These are phyloP conservation scores for Aurelia sp. DNA, from an alignment of 30 jellyfish, hydroid and myxozoan genomes.

Conservation along the genomic window DNA sequence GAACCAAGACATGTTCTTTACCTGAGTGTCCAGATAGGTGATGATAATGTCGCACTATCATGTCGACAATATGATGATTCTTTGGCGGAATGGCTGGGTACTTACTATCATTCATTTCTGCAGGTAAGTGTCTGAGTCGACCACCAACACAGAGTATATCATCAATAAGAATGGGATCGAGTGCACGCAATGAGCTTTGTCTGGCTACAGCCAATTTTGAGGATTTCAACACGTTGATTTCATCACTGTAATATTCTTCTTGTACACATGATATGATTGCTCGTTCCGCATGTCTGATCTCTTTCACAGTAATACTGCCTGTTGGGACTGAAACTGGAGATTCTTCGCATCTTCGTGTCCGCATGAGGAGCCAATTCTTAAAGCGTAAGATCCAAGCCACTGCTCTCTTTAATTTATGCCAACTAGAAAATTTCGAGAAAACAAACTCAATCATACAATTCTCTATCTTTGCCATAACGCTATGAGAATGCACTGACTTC, in stretches of 20 bases:
- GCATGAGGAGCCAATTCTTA: neutral
- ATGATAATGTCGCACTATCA: slow-evolving; percentile 44
- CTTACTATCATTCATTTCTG: slow-evolving; percentile 8
- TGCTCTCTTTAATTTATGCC: slow-evolving; percentile 6
- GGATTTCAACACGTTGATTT: slow-evolving; percentile 12
- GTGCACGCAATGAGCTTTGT: slow-evolving; percentile 10
- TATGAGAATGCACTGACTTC: neutral
- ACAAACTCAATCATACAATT: neutral
- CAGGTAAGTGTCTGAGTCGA: slow-evolving; percentile 40
- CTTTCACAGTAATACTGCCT: slow-evolving; percentile 12
- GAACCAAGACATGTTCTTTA: slow-evolving; percentile 38
- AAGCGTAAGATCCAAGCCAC: slow-evolving; percentile 24
- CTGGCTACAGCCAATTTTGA: neutral
- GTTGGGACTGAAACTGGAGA: neutral
- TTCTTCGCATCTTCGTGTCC: neutral
- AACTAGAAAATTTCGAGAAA: slow-evolving; percentile 1
- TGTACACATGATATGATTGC: slow-evolving; percentile 54
- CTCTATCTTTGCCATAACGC: neutral
- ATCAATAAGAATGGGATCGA: slow-evolving; percentile 35
- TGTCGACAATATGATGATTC: slow-evolving; percentile 37
- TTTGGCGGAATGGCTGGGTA: slow-evolving; percentile 71
- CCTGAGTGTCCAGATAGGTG: slow-evolving; percentile 60
- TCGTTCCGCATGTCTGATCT: slow-evolving; percentile 24
- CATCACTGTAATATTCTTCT: slow-evolving; percentile 19
- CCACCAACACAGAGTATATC: slow-evolving; percentile 71